These are phyloP conservation scores for Zeus faber DNA, from an alignment of 2,113 vertebrate species.

Conservation along the genomic window DNA sequence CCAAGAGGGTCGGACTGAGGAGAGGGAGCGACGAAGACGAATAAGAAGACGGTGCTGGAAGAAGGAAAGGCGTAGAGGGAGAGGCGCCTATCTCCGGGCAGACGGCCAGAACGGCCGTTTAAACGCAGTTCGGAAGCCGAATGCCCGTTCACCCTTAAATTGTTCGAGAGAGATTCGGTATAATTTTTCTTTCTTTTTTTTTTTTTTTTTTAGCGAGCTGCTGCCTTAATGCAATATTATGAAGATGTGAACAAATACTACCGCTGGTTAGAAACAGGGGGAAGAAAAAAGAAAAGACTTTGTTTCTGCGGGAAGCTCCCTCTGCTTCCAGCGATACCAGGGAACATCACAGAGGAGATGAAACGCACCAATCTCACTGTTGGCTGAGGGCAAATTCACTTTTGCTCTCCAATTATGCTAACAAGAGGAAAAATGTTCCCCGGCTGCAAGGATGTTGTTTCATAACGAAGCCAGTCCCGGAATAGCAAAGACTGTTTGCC, in stretches of 20 bases:
- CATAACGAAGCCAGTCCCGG: slow-evolving; percentile 51
- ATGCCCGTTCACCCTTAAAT: too few relatives aligned
- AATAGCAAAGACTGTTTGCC: slow-evolving; percentile 35
- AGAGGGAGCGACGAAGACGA: slow-evolving; percentile 20
- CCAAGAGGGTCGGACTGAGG: slow-evolving; percentile 19
- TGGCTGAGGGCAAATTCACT: slow-evolving; percentile 67
- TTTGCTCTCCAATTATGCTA: slow-evolving; percentile 72
- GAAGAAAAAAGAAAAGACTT: slow-evolving; percentile 58
- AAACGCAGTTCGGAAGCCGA: not conserved
- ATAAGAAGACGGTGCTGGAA: slow-evolving; percentile 16
- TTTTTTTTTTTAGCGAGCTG: slow-evolving; percentile 26
- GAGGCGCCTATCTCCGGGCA: slow-evolving; percentile 1
- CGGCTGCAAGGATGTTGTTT: slow-evolving; percentile 52
- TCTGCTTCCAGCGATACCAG: slow-evolving; percentile 52
- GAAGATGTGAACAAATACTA: slow-evolving; percentile 64
- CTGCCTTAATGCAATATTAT: slow-evolving; percentile 63
- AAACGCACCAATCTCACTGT: slow-evolving; percentile 55
- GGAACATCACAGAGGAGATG: slow-evolving; percentile 65
- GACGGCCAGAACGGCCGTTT: not conserved
- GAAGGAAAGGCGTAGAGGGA: too few relatives aligned
- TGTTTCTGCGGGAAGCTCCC: slow-evolving; percentile 47
- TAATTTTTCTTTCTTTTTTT: too few relatives aligned
- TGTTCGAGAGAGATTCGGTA: too few relatives aligned
- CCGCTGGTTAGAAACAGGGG: too few relatives aligned
- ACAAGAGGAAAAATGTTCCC: slow-evolving; percentile 62